Conservation (phyloP, 2,113 vertebrate species). For the Zapus hudsonius region DNA sequence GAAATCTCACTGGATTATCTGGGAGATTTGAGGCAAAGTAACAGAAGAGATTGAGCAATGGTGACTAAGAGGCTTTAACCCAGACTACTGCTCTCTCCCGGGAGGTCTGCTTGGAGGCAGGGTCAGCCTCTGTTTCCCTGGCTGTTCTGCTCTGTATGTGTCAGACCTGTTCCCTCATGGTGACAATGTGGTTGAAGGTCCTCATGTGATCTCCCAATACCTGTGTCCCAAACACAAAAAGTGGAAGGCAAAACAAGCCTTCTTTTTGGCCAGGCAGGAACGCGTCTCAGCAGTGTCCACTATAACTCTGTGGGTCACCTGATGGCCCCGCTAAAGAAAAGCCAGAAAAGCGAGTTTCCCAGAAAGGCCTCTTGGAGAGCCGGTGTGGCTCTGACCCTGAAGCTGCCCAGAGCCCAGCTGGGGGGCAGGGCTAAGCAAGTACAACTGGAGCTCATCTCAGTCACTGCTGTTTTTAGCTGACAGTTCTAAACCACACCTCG, state of each 20-base stretch:
- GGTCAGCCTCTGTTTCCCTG: too few relatives aligned
- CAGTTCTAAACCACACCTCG: background rate
- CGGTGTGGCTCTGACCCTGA: accelerated
- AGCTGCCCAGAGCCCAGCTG: background rate
- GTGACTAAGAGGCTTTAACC: background rate
- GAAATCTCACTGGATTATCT: accelerated
- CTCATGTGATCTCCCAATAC: accelerated
- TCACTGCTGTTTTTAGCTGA: background rate
- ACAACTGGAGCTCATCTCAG: background rate
- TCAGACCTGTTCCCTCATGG: background rate
- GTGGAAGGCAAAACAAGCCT: accelerated
- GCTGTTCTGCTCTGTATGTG: background rate
- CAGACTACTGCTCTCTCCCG: accelerated
- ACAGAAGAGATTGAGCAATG: background rate
- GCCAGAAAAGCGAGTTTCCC: background rate
- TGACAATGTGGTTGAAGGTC: background rate
- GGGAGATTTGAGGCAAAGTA: background rate
- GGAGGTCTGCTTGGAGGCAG: too few relatives aligned
- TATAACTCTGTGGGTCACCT: background rate
- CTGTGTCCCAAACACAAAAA: too few relatives aligned
- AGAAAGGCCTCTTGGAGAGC: background rate
- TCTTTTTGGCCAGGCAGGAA: too few relatives aligned
- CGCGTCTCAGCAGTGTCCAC: background rate
- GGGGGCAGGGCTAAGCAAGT: background rate
- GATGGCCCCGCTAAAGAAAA: background rate